Evolutionary conservation across 2,888 invertebrate genomes (phyloP), one percentile per base, ranked within the genome.

Genomic region (Euzophera pinguis): DNA sequence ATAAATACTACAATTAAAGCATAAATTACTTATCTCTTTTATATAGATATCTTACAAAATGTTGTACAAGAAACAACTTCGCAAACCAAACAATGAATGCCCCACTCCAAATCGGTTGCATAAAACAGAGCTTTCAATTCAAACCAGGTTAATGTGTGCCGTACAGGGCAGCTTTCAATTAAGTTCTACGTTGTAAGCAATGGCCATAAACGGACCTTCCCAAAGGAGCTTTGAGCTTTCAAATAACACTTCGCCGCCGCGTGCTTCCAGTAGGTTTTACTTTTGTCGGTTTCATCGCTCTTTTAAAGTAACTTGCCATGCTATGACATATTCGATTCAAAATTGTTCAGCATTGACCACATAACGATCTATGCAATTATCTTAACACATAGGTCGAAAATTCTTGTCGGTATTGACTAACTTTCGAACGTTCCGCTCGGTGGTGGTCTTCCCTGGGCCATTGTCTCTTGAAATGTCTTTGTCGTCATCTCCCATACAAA

Each of bases 191-290:
- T 42, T 27, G 43, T 32, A 45, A 45, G 45, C 45, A 16, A 14
- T 43, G 42, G 27, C 45, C 45, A 6, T 45, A 45, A 32, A 45
- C 32, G 45, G 32, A 16, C 32, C 14, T 14, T 16, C 39, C 39
- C 39, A 39, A 16, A 39, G 32, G 29, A 43, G 43, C 43, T 29
- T 41, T 29, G 43, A 43, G 43, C 43, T 43, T 43, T 43, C 29
- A 13, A 29, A 43, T 43, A 43, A 43, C 43, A 45, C 45, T 32
- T 32, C 1, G 16, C 13, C 8, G 43, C 5, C 29, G 37, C 27
- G 13, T 38, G 32, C 32, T 45, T 10, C 32, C 6, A 12, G 22
- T 27, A 9, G 14, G 32, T 45, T 45, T 16, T 32, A 16, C 9
- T 9, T 3, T 39, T 8, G 16, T 39, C 16, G 13, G 8, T 39